Conservation (phyloP, 2,113 vertebrate genomes). For the Petrocephalus microphthalmus region DNA sequence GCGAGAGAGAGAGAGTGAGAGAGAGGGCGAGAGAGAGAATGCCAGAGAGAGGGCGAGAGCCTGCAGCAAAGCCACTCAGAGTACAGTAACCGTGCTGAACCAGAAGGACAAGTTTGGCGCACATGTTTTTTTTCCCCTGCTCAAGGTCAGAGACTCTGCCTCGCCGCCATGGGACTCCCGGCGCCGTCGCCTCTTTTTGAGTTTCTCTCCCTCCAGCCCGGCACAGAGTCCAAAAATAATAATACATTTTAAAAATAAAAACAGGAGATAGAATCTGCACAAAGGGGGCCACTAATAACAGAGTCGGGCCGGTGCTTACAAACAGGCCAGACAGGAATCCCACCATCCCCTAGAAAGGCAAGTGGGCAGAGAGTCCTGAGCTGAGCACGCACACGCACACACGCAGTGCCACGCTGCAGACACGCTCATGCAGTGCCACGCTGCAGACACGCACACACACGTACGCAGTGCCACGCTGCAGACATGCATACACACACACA, state of each 20-base stretch:
- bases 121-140: not conserved
- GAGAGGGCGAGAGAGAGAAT: too few relatives aligned
- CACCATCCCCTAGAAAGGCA: not conserved
- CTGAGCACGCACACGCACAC: not conserved
- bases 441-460: not conserved
- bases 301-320: not conserved
- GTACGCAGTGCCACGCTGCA: not conserved
- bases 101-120: not conserved
- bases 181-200: not conserved
- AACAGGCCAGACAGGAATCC: not conserved
- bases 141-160: not conserved
- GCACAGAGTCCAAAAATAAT: not conserved
- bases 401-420: not conserved
- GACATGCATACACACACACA: not conserved
- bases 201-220: not conserved
- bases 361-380: not conserved
- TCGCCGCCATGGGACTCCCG: not conserved
- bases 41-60: not conserved
- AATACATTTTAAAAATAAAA: not conserved
- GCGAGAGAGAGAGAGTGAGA: not conserved
- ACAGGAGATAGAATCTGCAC: not conserved
- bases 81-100: conserved; percentile 13
- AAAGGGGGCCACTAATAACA: not conserved
- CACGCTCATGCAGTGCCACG: not conserved
- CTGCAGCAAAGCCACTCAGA: not conserved